Percentiles rank a stretch among this genome's conserved stretches.
phyloP scores from a whole-genome alignment of 2,888 invertebrate species.

The Ophion costatus region DNA sequence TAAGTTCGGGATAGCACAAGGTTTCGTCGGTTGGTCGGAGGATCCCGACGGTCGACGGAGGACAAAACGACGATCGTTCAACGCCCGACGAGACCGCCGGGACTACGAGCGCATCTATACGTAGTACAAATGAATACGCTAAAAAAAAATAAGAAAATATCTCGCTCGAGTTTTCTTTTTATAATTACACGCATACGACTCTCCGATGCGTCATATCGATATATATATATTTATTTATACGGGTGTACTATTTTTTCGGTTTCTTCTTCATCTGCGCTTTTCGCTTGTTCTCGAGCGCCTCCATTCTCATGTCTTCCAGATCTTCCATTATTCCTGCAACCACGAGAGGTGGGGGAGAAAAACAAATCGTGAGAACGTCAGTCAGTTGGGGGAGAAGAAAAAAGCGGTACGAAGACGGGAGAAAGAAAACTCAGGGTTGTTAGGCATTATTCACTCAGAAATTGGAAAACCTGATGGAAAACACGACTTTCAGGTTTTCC shows the following conservation, averaged over 20 bases:
- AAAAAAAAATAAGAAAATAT: constrained; percentile 64
- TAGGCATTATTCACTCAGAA: no score
- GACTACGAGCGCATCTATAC: constrained; percentile 7
- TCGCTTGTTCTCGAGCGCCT: constrained; percentile 91
- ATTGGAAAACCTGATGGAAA: no score
- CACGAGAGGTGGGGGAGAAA: constrained; percentile 65
- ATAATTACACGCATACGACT: constrained; percentile 40
- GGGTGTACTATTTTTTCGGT: constrained; percentile 74
- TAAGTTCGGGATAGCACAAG: no score
- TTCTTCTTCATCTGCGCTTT: constrained; percentile 86
- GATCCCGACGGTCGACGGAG: no score
- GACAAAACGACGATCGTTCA: background rate
- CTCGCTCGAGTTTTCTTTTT: constrained; percentile 34
- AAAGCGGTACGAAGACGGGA: no score
- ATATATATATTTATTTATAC: constrained; percentile 34
- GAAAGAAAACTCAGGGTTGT: no score
- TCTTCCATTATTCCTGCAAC: constrained; percentile 93
- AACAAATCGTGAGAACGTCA: no score
- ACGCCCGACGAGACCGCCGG: constrained; percentile 14
- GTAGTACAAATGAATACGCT: constrained; percentile 51
- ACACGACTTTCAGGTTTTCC: no score
- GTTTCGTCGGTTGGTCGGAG: no score
- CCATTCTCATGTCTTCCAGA: constrained; percentile 94
- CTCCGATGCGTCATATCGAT: constrained; percentile 26
- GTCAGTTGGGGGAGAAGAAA: background rate